These are phyloP conservation scores for Stenoptilia bipunctidactyla DNA, from an alignment of 2,888 invertebrate species.

Conservation along the genomic window DNA sequence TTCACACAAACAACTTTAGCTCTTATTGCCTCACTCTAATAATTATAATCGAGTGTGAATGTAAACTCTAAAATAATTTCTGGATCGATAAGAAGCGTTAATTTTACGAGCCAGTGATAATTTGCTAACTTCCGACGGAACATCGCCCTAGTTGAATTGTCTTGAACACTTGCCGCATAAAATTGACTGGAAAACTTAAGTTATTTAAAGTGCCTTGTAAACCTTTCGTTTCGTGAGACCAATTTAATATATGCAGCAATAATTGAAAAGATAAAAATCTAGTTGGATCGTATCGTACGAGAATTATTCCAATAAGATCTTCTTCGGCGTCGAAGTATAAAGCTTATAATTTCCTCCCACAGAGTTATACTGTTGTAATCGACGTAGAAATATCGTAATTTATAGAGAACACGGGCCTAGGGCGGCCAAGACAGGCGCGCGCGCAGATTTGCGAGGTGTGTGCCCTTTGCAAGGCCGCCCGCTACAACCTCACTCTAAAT, in stretches of 20 bases:
- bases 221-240: constrained; percentile 15
- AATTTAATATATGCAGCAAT: neutral
- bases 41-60: constrained; percentile 34
- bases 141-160: constrained; percentile 63
- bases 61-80: constrained; percentile 51
- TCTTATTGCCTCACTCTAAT: constrained; percentile 33
- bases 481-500: constrained; percentile 11
- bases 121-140: constrained; percentile 70
- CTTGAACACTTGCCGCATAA: constrained; percentile 58
- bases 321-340: too few species aligned
- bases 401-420: neutral
- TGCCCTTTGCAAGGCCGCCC: constrained; percentile 25
- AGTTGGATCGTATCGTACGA: neutral
- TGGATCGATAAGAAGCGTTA: constrained; percentile 69
- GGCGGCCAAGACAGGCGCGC: neutral
- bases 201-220: constrained; percentile 16
- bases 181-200: constrained; percentile 46
- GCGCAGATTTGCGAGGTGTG: constrained; percentile 10
- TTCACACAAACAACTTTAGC: constrained; percentile 37
- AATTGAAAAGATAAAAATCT: neutral
- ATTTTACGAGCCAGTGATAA: constrained; percentile 71
- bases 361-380: neutral
- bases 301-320: too few species aligned
- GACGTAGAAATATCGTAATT: neutral
- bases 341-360: neutral